Percentiles rank a stretch among this genome's conserved stretches.
These are phyloP conservation scores for Salvelinus sp. DNA, from an alignment of 2,113 vertebrate genomes.

Conservation along the genomic window DNA sequence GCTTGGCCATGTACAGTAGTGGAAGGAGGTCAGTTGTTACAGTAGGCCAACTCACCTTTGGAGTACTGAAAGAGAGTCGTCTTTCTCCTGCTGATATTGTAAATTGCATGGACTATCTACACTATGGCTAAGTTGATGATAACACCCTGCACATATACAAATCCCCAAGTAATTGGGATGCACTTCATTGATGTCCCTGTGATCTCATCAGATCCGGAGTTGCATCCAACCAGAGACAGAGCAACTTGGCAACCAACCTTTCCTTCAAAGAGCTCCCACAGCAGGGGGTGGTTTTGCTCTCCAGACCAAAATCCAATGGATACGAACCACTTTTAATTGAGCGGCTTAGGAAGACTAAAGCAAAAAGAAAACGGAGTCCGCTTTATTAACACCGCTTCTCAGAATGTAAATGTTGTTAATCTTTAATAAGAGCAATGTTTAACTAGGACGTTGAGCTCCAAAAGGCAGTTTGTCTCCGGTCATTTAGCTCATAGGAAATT, in stretches of 20 bases:
- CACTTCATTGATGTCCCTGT: conserved; percentile 12
- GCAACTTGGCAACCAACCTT: conserved; percentile 16
- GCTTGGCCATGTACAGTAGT: too few species aligned
- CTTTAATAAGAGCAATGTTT: conserved; percentile 11
- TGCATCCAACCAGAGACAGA: conserved; percentile 9
- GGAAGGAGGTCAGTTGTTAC: too few species aligned
- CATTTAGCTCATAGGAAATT: conserved; percentile 29
- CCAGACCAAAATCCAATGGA: conserved; percentile 19
- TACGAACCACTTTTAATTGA: conserved; percentile 29
- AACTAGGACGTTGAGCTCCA: conserved; percentile 2
- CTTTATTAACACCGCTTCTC: conserved; percentile 7
- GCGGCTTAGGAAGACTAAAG: neutral
- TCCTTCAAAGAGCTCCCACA: conserved; percentile 31
- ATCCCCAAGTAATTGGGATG: conserved; percentile 20
- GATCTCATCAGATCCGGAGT: conserved; percentile 18
- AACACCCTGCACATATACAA: conserved; percentile 9
- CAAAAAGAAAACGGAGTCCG: conserved; percentile 15
- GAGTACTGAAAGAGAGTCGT: too few species aligned
- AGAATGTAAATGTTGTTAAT: conserved; percentile 9
- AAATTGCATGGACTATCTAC: neutral
- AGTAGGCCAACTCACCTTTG: too few species aligned
- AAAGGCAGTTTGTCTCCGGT: neutral
- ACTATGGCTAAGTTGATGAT: neutral
- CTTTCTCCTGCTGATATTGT: too few species aligned
- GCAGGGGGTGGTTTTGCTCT: conserved; percentile 26